These are phyloP conservation scores for Gibbula magus DNA, from an alignment of 2,888 invertebrate genomes.

Conservation along the genomic window DNA sequence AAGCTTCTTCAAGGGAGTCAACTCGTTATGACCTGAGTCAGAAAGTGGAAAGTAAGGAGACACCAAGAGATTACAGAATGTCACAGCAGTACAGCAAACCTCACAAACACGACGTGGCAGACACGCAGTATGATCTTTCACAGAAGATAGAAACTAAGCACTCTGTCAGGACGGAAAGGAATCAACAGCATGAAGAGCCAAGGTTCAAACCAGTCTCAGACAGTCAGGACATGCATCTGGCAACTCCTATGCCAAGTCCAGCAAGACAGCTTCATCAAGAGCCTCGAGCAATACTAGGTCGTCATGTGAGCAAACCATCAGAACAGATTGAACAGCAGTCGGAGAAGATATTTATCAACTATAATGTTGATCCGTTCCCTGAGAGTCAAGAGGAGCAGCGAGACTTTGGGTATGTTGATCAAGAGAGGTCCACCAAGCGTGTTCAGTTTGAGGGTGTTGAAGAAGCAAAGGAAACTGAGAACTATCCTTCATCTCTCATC, in stretches of 20 bases:
- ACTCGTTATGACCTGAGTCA: no score
- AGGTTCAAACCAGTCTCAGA: background rate
- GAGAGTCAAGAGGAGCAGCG: background rate
- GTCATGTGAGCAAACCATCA: background rate
- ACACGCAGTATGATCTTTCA: background rate
- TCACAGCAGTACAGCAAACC: background rate
- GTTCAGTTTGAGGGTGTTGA: background rate
- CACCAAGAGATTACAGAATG: no score
- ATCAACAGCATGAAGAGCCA: background rate
- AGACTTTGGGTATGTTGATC: background rate
- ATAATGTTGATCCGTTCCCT: background rate
- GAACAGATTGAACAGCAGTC: background rate
- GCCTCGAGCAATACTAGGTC: conserved; percentile 27
- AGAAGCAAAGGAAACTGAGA: background rate
- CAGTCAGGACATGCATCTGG: background rate
- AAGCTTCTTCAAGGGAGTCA: no score
- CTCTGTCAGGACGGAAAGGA: background rate
- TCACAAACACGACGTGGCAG: background rate
- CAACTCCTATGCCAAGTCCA: conserved; percentile 23
- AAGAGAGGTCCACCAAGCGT: conserved; percentile 1
- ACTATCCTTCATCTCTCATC: background rate
- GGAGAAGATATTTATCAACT: background rate
- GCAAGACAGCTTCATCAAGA: background rate
- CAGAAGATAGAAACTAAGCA: background rate
- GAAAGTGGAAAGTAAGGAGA: no score